Conservation (phyloP, 2,797 vertebrate species). For the Enteromius viviparus region DNA sequence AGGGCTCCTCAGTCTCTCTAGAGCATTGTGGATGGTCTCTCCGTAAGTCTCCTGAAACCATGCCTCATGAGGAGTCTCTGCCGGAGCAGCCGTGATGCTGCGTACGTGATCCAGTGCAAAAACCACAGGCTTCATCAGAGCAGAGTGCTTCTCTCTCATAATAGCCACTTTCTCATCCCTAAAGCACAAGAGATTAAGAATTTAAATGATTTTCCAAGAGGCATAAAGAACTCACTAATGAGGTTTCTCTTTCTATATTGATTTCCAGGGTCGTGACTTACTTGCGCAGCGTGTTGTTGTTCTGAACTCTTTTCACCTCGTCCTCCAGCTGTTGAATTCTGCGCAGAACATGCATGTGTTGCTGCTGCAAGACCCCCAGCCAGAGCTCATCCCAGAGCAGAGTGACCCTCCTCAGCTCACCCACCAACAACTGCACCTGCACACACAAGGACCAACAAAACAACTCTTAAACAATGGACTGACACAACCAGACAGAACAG, state of each 20-base stretch:
- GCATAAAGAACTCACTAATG: background rate
- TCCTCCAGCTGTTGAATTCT: constrained; percentile 96
- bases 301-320: constrained; percentile 97
- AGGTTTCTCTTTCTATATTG: background rate
- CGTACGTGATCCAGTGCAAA: constrained; percentile 95
- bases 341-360: constrained; percentile 95
- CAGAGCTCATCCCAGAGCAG: constrained; percentile 99
- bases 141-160: constrained; percentile 97
- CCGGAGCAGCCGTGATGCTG: constrained; percentile 90
- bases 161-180: constrained; percentile 98
- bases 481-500: background rate
- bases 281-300: constrained; percentile 90
- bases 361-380: constrained; percentile 94
- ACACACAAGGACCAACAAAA: background rate
- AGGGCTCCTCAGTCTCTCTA: constrained; percentile 91
- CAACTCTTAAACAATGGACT: background rate
- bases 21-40: constrained; percentile 87
- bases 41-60: constrained; percentile 98
- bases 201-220: background rate
- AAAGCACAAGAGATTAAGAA: background rate
- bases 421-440: constrained; percentile 97
- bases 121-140: constrained; percentile 96
- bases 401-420: constrained; percentile 93
- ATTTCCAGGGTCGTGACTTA: constrained; percentile 65
- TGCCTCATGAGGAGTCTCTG: constrained; percentile 95